Evolutionary conservation across 2,113 vertebrate species (phyloP), one percentile per base, ranked within the genome.

Genomic region (Lycaon pictus): DNA sequence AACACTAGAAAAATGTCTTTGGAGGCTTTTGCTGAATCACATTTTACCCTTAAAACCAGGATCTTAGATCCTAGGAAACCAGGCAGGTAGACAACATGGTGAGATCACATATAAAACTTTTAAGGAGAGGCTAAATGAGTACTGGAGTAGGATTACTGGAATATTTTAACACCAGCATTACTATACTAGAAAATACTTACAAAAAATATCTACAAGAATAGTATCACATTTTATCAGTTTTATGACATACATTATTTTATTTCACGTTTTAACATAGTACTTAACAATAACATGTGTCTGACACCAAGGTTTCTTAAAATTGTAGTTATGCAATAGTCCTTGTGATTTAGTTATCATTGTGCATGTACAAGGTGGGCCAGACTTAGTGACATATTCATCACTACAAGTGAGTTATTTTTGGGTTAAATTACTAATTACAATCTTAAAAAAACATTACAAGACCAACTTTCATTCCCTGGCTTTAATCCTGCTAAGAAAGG

Each of bases 1-100:
- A 58, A 22, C 48, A 65, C 2, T 58, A 32, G 84, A 62, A 11
- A 0, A 7, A 1, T 0, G 1, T 9, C 20, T 17, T 51, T n/a
- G 8, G 12, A 32, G 6, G 29, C 29, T 53, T 88, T 65, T 63
- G 8, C 11, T 88, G 65, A 82, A 3, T 62, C 53, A 51, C 1
- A 35, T 35, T 82, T 86, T 60, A 62, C 10, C 1, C 3, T 79
- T 84, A 63, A 43, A 62, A 60, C 0, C 5, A 80, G 32, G 3
- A 53, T 81, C 1, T 0, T 11, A 63, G 5, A 9, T 32, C 10
- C 3, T 43, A 87, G 69, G 17, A 8, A 10, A 37, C 0, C 3
- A 0, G 7, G 13, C 5, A 92, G 12, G 0, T 65, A 1, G 32
- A 3, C 13, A 58, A 37, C 48, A n/a, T 1, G 9, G 23, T 74